Evolutionary conservation across 2,888 invertebrate genomes (phyloP), one percentile per base, ranked within the genome.

Genomic region (Rosalia funebris): DNA sequence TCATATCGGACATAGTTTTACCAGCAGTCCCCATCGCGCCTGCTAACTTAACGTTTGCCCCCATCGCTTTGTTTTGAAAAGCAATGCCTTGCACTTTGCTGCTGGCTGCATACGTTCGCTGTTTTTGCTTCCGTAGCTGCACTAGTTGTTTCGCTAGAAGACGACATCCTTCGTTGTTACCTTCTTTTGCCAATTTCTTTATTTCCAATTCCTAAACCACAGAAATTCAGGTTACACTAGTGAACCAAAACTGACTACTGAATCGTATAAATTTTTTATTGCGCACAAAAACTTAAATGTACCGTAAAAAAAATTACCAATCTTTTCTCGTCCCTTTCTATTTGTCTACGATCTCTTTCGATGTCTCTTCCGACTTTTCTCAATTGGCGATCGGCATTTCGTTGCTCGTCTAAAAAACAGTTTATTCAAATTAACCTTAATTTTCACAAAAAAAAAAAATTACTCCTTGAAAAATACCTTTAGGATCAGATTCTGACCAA

Each of bases 311-410:
- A 5, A 25, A 25, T 25, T 81, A 92, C 93, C 80, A 96, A 81
- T 84, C 95, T 93, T 70, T 95, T 94, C 78, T 96, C 96, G 79
- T 96, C 93, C 69, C 90, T 86, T 79, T 96, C 96, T 70, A 96
- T 81, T 64, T 91, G 88, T 52, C 86, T 83, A 69, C 92, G 87
- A 77, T 96, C 96, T 64, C 93, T 84, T 64, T 94, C 94, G 67
- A 96, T 84, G 71, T 95, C 95, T 68, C 96, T 84, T 5, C 90
- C 87, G 9, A 92, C 93, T 82, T 90, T 92, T 5, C 91, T 85
- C 15, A 96, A 81, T 46, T 89, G 88, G 58, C 89, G 85, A 74
- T 96, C 95, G 84, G 92, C 93, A 77, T 91, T 87, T 47, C 91
- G 85, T 80, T 95, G 90, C 81, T 92, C 90, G 79, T 96, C 96